Evolutionary conservation across 2,888 invertebrate genomes (phyloP).

Genomic region (Octodonta nipae): DNA sequence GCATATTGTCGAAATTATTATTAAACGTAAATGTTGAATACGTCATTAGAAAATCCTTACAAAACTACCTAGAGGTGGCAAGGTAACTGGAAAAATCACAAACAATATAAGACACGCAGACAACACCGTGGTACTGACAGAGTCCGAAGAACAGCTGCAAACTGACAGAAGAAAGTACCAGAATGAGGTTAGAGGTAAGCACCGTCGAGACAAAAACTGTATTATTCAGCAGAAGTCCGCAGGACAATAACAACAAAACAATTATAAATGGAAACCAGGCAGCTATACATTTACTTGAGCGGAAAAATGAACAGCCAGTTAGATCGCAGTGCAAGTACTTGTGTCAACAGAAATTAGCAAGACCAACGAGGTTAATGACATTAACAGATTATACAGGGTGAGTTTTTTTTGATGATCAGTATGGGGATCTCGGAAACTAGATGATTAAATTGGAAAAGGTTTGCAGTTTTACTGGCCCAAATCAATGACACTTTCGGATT

Average conservation of each 20-base stretch:
- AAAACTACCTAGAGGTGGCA: no score
- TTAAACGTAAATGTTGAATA: background rate
- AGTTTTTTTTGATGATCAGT: no score
- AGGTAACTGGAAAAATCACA: background rate
- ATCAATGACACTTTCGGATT: no score
- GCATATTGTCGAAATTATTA: background rate
- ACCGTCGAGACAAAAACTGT: background rate
- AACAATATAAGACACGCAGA: constrained; percentile 1
- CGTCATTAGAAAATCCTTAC: constrained; percentile 1
- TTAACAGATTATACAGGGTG: no score
- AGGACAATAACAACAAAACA: background rate
- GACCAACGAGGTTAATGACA: no score
- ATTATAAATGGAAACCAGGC: background rate
- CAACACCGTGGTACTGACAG: constrained; percentile 1
- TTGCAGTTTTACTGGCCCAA: no score
- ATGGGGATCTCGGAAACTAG: no score
- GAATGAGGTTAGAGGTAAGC: background rate
- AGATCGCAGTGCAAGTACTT: no score
- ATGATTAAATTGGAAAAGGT: no score
- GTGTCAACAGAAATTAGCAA: no score
- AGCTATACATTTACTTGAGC: no score
- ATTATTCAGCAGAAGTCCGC: background rate
- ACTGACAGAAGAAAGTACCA: constrained; percentile 1
- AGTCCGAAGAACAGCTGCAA: background rate
- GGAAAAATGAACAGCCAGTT: constrained; percentile 1